Conservation (phyloP, 2,113 vertebrate species). For the Hyperopisus bebe region DNA sequence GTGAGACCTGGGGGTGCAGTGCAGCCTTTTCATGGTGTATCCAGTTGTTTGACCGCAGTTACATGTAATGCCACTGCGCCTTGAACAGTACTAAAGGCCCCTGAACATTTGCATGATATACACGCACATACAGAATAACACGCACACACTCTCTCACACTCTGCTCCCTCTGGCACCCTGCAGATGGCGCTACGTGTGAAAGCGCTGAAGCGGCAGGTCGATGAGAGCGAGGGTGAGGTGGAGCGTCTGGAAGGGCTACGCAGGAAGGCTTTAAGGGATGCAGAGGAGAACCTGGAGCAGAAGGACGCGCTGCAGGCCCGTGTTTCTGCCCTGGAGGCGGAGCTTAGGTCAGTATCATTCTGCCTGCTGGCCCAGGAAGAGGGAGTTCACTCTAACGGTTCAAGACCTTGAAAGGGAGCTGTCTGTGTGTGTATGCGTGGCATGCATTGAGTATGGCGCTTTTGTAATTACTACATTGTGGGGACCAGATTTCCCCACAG, state of each 20-base stretch:
- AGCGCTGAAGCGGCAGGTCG: slow-evolving; percentile 85
- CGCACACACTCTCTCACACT: background rate
- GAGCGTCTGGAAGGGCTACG: slow-evolving; percentile 79
- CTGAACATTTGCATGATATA: background rate
- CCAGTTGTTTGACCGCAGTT: background rate
- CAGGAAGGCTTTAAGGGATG: slow-evolving; percentile 77
- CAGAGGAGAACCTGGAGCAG: slow-evolving; percentile 85
- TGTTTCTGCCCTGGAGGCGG: slow-evolving; percentile 70
- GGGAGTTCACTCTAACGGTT: background rate
- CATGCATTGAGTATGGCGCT: too few species aligned
- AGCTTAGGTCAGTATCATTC: slow-evolving; percentile 55
- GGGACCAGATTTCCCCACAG: background rate
- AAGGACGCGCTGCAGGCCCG: slow-evolving; percentile 77
- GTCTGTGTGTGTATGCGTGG: background rate
- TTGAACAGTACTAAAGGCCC: background rate
- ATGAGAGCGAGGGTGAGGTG: slow-evolving; percentile 86
- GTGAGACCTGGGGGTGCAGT: background rate
- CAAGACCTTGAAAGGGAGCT: background rate
- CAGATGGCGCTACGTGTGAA: slow-evolving; percentile 86
- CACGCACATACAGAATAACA: background rate
- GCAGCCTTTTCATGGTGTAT: background rate
- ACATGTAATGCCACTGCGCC: background rate
- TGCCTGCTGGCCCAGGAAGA: background rate
- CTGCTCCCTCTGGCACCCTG: slow-evolving; percentile 25
- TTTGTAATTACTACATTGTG: background rate